Percentiles rank a stretch among this genome's conserved stretches.
Evolutionary conservation across 92 coral and sea anemone species (phyloP).

Genomic region (Heliopora coerulea): DNA sequence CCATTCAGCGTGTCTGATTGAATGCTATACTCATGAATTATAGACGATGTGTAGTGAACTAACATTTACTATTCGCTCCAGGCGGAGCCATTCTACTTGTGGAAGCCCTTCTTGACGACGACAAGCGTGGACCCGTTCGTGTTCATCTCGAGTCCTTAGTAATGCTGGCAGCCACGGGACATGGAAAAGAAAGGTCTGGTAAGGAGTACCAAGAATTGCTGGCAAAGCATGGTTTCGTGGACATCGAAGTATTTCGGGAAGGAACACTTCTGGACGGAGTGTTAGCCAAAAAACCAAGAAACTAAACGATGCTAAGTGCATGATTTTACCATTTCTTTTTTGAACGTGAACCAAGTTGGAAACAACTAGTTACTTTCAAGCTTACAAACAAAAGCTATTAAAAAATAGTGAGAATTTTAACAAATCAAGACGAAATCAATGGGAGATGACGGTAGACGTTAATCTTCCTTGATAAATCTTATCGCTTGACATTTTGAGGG

Average conservation of each 20-base stretch:
- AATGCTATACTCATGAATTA: too few species aligned
- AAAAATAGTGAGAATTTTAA: too few species aligned
- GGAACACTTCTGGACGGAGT: constrained; percentile 37
- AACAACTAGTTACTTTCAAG: too few species aligned
- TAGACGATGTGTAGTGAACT: too few species aligned
- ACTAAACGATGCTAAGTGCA: background rate
- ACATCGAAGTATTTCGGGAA: constrained; percentile 39
- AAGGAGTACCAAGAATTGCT: constrained; percentile 35
- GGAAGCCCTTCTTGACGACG: constrained; percentile 36
- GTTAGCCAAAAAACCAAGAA: constrained; percentile 39
- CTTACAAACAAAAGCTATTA: too few species aligned
- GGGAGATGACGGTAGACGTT: too few species aligned
- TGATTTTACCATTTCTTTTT: background rate
- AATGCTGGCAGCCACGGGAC: constrained; percentile 33
- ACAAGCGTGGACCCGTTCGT: constrained; percentile 38
- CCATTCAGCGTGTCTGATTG: too few species aligned
- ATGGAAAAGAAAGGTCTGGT: constrained; percentile 49
- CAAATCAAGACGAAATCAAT: too few species aligned
- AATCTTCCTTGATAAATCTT: too few species aligned
- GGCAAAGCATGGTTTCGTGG: constrained; percentile 42
- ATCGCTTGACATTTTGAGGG: too few species aligned
- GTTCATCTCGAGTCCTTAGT: constrained; percentile 36
- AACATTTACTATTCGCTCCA: too few species aligned
- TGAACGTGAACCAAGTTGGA: too few species aligned
- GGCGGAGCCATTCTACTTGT: constrained; percentile 38